Evolutionary conservation across 2,888 invertebrate genomes (phyloP).

Genomic region (Ischnus inquisitorius): DNA sequence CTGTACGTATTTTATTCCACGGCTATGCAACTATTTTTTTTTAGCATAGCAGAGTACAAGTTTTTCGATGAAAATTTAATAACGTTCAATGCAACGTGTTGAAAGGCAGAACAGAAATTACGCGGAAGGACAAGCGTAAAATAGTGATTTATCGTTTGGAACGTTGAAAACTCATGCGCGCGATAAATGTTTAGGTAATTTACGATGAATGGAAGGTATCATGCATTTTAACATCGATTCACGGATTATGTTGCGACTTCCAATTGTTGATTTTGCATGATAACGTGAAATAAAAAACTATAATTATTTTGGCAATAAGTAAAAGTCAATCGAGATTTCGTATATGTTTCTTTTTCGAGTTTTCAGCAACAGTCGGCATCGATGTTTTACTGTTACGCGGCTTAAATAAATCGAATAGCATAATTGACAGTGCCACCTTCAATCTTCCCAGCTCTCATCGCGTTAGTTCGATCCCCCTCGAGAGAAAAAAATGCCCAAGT

Average conservation of each 20-base stretch:
- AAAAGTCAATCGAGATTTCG: too few species aligned
- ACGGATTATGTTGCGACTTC: too few species aligned
- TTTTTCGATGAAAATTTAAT: not conserved
- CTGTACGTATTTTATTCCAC: not conserved
- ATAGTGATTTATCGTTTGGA: not conserved
- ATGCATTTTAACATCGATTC: too few species aligned
- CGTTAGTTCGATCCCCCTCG: conserved; percentile 8
- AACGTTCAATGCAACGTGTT: not conserved
- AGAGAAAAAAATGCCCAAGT: conserved; percentile 7
- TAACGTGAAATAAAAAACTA: too few species aligned
- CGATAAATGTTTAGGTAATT: too few species aligned
- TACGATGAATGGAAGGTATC: too few species aligned
- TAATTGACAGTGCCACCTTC: conserved; percentile 10
- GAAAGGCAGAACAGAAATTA: not conserved
- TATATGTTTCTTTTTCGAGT: not conserved
- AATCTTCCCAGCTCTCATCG: conserved; percentile 12
- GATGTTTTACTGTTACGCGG: not conserved
- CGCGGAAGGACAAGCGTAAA: not conserved
- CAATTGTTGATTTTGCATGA: too few species aligned
- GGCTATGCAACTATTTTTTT: not conserved
- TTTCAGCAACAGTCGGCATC: not conserved
- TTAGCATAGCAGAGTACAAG: not conserved
- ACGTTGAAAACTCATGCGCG: too few species aligned
- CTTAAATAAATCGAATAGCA: not conserved
- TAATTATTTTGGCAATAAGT: too few species aligned